Percentiles rank a stretch among this genome's conserved stretches.
phyloP scores from a whole-genome alignment of 30 jellyfish, hydroid and myxozoan species.

The Rhopilema esculentum region DNA sequence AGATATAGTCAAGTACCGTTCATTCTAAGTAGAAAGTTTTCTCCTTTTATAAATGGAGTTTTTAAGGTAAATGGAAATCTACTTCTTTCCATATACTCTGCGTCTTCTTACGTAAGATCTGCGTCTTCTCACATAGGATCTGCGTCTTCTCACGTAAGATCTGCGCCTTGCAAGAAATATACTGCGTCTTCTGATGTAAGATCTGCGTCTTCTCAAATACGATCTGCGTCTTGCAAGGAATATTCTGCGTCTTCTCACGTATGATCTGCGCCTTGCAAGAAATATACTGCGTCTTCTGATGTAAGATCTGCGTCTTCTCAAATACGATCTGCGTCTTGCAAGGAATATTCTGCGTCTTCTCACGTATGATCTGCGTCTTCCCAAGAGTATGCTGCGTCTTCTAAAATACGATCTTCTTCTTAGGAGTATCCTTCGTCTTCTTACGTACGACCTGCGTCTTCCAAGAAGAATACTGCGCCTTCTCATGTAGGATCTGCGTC shows the following conservation, averaged over 20 bases:
- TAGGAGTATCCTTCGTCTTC: neutral
- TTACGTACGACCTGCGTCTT: neutral
- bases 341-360: neutral
- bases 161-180: too few species aligned
- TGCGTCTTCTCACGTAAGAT: neutral
- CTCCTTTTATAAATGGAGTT: neutral
- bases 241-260: neutral
- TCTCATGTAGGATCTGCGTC: too few species aligned
- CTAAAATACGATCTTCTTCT: neutral
- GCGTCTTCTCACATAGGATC: neutral
- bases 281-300: neutral
- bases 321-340: neutral
- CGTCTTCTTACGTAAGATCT: neutral
- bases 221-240: neutral
- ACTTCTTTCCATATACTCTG: neutral
- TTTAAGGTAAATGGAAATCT: neutral
- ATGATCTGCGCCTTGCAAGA: neutral
- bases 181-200: neutral
- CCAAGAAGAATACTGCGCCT: too few species aligned
- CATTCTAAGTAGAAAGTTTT: neutral
- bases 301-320: neutral
- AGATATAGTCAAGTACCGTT: neutral
- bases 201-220: neutral
- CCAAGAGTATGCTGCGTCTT: neutral
- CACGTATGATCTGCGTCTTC: neutral